Evolutionary conservation across 2,888 invertebrate species (phyloP).

Genomic region (Proisotoma minuta): DNA sequence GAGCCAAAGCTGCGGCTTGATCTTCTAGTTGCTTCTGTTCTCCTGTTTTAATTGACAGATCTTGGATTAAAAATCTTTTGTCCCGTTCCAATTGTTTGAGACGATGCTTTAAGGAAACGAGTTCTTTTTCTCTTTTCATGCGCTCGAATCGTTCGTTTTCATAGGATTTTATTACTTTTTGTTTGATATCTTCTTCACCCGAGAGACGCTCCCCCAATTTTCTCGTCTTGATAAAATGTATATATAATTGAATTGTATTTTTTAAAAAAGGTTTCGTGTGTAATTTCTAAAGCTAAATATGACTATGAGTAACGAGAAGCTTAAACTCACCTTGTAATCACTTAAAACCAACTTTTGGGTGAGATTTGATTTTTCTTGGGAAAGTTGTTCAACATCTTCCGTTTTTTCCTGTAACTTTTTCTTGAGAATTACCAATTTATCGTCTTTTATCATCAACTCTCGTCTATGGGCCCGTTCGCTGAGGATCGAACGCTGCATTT

Average conservation of each 20-base stretch:
- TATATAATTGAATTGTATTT: background rate
- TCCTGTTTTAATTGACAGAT: slow-evolving; percentile 31
- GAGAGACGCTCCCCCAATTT: slow-evolving; percentile 23
- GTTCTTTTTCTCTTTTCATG: slow-evolving; percentile 29
- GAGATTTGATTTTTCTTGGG: slow-evolving; percentile 1
- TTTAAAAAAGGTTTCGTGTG: background rate
- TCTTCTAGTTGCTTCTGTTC: slow-evolving; percentile 28
- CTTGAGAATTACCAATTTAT: slow-evolving; percentile 23
- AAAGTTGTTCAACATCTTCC: slow-evolving; percentile 4
- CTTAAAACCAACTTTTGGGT: slow-evolving; percentile 7
- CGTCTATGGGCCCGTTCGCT: slow-evolving; percentile 24
- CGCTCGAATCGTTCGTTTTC: slow-evolving; percentile 24
- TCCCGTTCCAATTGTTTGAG: slow-evolving; percentile 34
- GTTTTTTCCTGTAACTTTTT: slow-evolving; percentile 21
- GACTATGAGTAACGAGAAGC: too few species aligned
- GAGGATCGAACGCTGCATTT: slow-evolving; percentile 35
- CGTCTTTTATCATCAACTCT: slow-evolving; percentile 25
- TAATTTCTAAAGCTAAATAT: too few species aligned
- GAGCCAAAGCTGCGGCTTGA: slow-evolving; percentile 12
- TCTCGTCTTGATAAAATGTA: background rate
- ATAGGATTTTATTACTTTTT: slow-evolving; percentile 22
- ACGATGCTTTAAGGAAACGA: slow-evolving; percentile 22
- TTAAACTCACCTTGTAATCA: slow-evolving; percentile 20
- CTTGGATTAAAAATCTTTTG: slow-evolving; percentile 28
- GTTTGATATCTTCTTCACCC: background rate